Evolutionary conservation across 2,797 vertebrate species (phyloP).

Genomic region (Phoeniculus purpureus): DNA sequence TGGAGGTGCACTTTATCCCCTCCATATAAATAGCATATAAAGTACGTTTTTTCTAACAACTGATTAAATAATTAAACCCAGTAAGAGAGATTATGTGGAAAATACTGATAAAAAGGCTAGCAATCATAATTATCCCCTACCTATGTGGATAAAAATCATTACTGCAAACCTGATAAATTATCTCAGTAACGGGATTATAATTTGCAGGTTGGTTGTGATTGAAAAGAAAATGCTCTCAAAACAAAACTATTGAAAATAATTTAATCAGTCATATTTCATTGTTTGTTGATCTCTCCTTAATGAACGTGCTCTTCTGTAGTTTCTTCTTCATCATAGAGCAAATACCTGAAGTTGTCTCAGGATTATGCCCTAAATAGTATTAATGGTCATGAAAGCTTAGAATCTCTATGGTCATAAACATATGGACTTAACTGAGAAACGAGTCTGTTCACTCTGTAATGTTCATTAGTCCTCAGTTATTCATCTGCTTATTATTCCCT

Average conservation of each 20-base stretch:
- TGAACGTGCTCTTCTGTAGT: not conserved
- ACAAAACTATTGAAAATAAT: not conserved
- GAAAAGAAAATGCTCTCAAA: not conserved
- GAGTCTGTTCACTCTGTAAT: not conserved
- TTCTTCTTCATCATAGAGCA: not conserved
- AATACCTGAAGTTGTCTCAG: not conserved
- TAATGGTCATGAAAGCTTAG: not conserved
- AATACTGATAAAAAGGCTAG: not conserved
- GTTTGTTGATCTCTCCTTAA: not conserved
- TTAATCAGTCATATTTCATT: not conserved
- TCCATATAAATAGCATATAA: not conserved
- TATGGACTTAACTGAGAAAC: not conserved
- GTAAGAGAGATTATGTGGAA: not conserved
- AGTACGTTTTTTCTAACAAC: fast-evolving
- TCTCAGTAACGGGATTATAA: not conserved
- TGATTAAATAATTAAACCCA: not conserved
- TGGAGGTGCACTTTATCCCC: not conserved
- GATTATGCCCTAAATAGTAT: not conserved
- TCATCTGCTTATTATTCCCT: not conserved
- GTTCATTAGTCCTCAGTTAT: not conserved
- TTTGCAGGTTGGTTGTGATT: not conserved
- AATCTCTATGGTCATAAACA: not conserved
- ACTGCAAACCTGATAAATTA: not conserved
- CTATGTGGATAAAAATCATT: not conserved
- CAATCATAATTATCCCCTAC: not conserved